Evolutionary conservation across 2,888 invertebrate genomes (phyloP).

Genomic region (Agriopis marginaria): DNA sequence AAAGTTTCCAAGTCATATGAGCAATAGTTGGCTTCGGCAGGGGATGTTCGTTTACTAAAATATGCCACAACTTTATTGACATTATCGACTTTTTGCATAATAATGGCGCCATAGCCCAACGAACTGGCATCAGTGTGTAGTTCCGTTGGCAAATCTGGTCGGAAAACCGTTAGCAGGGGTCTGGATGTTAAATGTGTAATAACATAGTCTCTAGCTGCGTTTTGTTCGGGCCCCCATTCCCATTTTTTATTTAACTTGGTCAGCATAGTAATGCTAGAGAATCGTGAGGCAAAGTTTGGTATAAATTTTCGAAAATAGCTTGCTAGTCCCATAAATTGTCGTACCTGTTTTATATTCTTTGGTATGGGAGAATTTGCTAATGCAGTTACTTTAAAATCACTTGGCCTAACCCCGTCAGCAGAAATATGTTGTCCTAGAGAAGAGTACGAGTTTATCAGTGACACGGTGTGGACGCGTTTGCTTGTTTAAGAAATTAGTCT

Average conservation of each 20-base stretch:
- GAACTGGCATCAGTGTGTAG: not conserved
- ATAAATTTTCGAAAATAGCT: not conserved
- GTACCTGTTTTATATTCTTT: not conserved
- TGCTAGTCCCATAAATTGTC: not conserved
- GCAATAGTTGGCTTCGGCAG: not conserved
- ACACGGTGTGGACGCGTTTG: too few relatives aligned
- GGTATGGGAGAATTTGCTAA: not conserved
- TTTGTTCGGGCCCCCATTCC: not conserved
- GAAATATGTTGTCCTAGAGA: too few relatives aligned
- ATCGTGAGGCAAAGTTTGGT: not conserved
- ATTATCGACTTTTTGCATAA: not conserved
- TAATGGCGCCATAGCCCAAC: not conserved
- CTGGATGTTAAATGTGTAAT: too few relatives aligned
- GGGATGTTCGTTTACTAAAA: not conserved
- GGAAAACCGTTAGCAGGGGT: not conserved
- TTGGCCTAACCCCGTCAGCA: not conserved
- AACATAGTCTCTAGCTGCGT: too few relatives aligned
- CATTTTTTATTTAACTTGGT: not conserved
- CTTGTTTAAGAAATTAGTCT: too few relatives aligned
- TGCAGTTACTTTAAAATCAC: not conserved
- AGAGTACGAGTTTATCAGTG: too few relatives aligned
- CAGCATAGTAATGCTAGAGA: too few relatives aligned
- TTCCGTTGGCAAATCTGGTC: not conserved
- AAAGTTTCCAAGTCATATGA: not conserved
- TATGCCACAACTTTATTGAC: not conserved